These are phyloP conservation scores for Eutolmus rufibarbis DNA, from an alignment of 2,888 invertebrate genomes.

Conservation along the genomic window DNA sequence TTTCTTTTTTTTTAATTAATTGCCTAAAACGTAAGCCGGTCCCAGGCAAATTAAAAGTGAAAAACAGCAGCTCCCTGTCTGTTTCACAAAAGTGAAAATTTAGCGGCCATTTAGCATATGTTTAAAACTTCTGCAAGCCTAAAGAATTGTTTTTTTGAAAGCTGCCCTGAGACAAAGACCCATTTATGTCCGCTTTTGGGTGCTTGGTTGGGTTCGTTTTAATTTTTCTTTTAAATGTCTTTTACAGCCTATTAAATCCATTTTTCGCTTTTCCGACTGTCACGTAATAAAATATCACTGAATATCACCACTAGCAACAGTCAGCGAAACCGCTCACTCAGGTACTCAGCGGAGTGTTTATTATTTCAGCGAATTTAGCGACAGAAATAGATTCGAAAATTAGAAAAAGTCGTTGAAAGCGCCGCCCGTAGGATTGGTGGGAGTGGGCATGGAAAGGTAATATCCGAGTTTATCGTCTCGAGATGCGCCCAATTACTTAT, in stretches of 20 bases:
- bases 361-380: not conserved
- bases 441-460: not conserved
- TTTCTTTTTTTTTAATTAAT: not conserved
- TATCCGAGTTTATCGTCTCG: not conserved
- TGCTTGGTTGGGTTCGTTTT: not conserved
- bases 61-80: not conserved
- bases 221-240: not conserved
- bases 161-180: not conserved
- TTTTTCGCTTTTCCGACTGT: not conserved
- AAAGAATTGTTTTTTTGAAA: not conserved
- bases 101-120: not conserved
- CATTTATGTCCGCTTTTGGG: not conserved
- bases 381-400: not conserved
- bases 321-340: not conserved
- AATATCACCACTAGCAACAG: not conserved
- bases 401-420: not conserved
- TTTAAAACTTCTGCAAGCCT: not conserved
- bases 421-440: not conserved
- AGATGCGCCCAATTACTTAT: not conserved
- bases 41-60: not conserved
- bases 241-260: not conserved
- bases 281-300: not conserved
- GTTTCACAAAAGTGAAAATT: not conserved
- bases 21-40: not conserved
- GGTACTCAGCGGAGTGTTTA: not conserved